These are phyloP conservation scores for Peromyscus aztecus DNA, from an alignment of 2,797 vertebrate species.

Conservation along the genomic window DNA sequence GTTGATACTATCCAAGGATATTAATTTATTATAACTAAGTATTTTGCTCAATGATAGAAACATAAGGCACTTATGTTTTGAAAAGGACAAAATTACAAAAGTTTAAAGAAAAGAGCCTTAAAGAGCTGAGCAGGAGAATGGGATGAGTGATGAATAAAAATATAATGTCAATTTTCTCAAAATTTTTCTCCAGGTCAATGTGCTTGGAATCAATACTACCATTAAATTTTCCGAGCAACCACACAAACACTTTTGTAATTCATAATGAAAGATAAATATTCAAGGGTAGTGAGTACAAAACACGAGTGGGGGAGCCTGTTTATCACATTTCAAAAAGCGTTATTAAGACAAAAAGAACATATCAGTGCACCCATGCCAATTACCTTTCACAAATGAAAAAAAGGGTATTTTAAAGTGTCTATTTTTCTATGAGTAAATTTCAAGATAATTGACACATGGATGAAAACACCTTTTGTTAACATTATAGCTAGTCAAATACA, in stretches of 20 bases:
- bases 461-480: neutral
- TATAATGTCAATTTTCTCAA: neutral
- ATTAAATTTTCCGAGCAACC: neutral
- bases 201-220: neutral
- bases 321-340: conserved; percentile 1
- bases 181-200: conserved; percentile 30
- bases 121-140: neutral
- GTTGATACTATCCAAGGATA: neutral
- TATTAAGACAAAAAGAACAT: conserved; percentile 39
- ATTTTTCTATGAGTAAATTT: conserved; percentile 24
- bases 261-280: neutral
- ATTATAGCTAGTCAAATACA: neutral
- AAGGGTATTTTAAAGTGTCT: neutral
- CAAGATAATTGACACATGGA: neutral
- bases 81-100: neutral
- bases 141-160: neutral
- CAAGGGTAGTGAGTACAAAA: neutral
- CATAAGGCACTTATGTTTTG: neutral
- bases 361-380: neutral
- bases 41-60: conserved; percentile 31
- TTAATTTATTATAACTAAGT: neutral
- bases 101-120: neutral
- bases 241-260: neutral
- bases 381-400: conserved; percentile 13
- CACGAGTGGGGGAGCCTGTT: neutral